These are phyloP conservation scores for Agrotis exclamationis DNA, from an alignment of 2,888 invertebrate species.

Conservation along the genomic window DNA sequence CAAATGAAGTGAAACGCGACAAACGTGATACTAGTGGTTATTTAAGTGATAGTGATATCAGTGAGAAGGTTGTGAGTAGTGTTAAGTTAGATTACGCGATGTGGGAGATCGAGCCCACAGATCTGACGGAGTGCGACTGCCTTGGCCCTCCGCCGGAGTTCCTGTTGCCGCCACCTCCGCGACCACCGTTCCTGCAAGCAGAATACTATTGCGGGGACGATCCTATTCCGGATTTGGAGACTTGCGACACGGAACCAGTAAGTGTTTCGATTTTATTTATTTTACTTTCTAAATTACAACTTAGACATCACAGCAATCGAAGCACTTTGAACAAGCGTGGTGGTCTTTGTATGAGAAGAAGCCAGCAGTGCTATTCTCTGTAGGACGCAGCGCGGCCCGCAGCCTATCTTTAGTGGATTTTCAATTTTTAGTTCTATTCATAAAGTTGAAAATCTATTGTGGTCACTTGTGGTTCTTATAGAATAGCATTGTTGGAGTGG, in stretches of 20 bases:
- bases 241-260: slow-evolving; percentile 95
- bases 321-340: no score
- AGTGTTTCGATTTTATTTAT: slow-evolving; percentile 79
- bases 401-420: no score
- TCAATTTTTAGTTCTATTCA: no score
- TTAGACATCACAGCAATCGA: background rate
- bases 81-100: slow-evolving; percentile 92
- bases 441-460: no score
- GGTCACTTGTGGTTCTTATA: no score
- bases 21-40: slow-evolving; percentile 85
- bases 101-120: slow-evolving; percentile 94
- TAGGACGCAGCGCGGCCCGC: no score
- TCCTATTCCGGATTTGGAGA: slow-evolving; percentile 93
- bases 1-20: slow-evolving; percentile 84
- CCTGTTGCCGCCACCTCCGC: slow-evolving; percentile 94
- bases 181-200: slow-evolving; percentile 93
- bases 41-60: slow-evolving; percentile 87
- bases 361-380: no score
- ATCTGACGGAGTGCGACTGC: slow-evolving; percentile 94
- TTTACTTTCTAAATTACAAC: background rate
- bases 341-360: no score
- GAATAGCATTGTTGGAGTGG: no score
- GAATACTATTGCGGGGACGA: slow-evolving; percentile 94
- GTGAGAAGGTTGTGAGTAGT: slow-evolving; percentile 90
- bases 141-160: slow-evolving; percentile 94